A percentile compares a stretch with the other conserved stretches of the same genome.
These are phyloP conservation scores for Ardeotis arabs DNA, from an alignment of 2,113 vertebrate species.

Conservation along the genomic window DNA sequence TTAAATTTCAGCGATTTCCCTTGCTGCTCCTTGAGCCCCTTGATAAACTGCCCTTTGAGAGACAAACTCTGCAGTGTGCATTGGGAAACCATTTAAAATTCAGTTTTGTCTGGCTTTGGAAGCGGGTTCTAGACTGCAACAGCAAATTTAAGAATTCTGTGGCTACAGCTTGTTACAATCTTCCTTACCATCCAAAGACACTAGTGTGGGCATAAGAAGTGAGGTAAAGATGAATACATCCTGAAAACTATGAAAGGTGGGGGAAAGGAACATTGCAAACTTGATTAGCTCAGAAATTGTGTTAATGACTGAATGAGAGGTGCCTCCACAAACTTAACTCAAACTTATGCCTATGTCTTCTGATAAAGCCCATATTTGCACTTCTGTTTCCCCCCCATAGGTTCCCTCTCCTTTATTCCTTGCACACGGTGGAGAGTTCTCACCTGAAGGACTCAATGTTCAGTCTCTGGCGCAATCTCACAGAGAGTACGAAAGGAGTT, in stretches of 20 bases:
- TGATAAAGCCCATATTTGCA: neutral
- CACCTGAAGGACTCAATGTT: neutral
- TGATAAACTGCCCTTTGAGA: slow-evolving; percentile 6
- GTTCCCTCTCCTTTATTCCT: neutral
- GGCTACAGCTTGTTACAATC: neutral
- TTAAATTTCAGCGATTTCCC: slow-evolving; percentile 64
- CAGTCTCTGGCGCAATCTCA: rapidly evolving
- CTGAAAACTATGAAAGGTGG: neutral
- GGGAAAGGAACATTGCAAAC: neutral
- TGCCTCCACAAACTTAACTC: neutral
- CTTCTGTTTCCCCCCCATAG: rapidly evolving
- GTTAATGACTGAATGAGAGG: neutral
- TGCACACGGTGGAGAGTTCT: neutral
- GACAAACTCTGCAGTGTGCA: neutral
- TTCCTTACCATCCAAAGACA: neutral
- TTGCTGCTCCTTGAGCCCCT: neutral
- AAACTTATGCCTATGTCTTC: neutral
- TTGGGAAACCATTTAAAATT: neutral
- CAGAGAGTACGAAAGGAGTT: neutral
- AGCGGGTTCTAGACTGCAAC: neutral
- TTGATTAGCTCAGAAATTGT: neutral
- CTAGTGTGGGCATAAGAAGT: neutral
- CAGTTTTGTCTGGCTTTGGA: neutral
- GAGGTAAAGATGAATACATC: neutral
- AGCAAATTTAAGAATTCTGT: neutral